Conservation (phyloP, 2,888 invertebrate species). For the Heliconius ethilla region DNA sequence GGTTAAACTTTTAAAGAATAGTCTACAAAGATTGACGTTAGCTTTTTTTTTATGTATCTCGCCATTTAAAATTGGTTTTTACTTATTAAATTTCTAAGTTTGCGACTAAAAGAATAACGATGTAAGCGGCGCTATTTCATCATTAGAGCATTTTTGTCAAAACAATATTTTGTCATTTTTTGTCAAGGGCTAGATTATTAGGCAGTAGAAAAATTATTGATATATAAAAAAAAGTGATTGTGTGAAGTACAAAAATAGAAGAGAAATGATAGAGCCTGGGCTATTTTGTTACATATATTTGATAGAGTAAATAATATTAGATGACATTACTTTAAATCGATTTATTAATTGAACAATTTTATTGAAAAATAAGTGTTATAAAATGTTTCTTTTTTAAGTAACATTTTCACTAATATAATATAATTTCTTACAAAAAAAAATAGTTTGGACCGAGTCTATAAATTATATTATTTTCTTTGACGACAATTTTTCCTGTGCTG, state of each 20-base stretch:
- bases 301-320: neutral
- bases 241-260: constrained; percentile 15
- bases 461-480: neutral
- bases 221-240: constrained; percentile 11
- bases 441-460: too few species aligned
- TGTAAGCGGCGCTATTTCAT: neutral
- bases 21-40: neutral
- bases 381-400: too few species aligned
- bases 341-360: neutral
- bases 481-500: neutral
- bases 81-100: neutral
- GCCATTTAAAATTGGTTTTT: neutral
- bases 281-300: constrained; percentile 11
- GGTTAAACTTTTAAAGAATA: neutral
- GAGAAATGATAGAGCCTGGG: neutral
- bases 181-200: neutral
- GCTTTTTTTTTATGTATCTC: neutral
- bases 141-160: too few species aligned
- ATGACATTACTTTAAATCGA: neutral
- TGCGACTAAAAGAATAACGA: neutral
- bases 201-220: neutral
- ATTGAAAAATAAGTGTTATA: neutral
- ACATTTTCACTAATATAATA: too few species aligned
- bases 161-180: neutral
- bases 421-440: too few species aligned